These are phyloP conservation scores for Butorides virescens DNA, from an alignment of 2,113 vertebrate species.

Conservation along the genomic window DNA sequence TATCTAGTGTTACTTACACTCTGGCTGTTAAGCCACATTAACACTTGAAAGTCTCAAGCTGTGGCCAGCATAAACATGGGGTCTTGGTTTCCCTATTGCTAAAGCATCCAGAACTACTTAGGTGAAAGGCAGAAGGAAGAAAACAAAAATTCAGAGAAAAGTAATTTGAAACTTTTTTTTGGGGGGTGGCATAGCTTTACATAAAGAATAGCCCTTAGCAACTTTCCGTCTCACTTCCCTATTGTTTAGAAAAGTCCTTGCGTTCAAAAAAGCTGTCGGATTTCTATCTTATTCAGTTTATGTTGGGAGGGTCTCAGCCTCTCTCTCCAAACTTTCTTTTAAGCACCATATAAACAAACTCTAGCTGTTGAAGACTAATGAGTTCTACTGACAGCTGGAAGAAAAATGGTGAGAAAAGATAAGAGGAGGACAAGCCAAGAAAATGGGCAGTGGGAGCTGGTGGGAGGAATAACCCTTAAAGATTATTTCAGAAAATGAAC, in stretches of 20 bases:
- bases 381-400: conserved; percentile 5
- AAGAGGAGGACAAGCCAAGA: not conserved
- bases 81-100: not conserved
- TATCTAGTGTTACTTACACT: not conserved
- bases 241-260: not conserved
- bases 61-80: not conserved
- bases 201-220: not conserved
- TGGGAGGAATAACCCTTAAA: not conserved
- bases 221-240: not conserved
- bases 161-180: not conserved
- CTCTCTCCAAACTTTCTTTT: not conserved
- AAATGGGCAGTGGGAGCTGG: not conserved
- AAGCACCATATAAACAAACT: not conserved
- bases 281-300: not conserved
- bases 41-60: not conserved
- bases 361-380: not conserved
- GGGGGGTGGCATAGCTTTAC: not conserved
- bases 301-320: not conserved
- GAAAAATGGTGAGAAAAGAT: conserved; percentile 13
- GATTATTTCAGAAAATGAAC: not conserved
- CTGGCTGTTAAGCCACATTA: not conserved
- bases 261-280: not conserved
- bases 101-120: not conserved
- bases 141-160: not conserved
- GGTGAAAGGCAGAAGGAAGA: not conserved